Percentiles rank a stretch among this genome's conserved stretches.
These are phyloP conservation scores for Agrochola circellaris DNA, from an alignment of 2,888 invertebrate species.

Conservation along the genomic window DNA sequence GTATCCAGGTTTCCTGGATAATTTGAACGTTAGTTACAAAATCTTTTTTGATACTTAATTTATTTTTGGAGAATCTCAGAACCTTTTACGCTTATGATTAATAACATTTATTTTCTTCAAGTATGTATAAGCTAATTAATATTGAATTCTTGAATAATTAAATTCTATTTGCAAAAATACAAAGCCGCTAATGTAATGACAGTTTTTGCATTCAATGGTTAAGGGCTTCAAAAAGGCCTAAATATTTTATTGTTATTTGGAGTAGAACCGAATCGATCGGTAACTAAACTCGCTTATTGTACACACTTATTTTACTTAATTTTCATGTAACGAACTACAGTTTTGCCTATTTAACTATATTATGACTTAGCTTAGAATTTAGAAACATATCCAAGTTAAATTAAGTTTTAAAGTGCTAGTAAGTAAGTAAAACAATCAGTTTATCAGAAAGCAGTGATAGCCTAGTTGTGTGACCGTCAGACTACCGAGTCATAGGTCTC, in stretches of 20 bases:
- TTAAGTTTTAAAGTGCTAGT: background rate
- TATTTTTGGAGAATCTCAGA: background rate
- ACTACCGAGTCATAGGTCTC: no score
- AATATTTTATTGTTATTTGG: slow-evolving; percentile 6
- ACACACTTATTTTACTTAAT: background rate
- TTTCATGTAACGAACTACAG: background rate
- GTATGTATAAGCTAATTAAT: background rate
- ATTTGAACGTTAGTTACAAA: background rate
- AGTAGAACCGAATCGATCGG: slow-evolving; percentile 1
- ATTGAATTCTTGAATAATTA: no score
- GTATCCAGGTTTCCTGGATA: no score
- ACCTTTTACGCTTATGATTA: background rate
- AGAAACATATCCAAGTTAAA: background rate
- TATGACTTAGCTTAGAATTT: background rate
- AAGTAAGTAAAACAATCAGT: background rate
- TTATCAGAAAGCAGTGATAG: background rate
- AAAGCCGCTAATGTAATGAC: slow-evolving; percentile 1
- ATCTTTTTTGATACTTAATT: background rate
- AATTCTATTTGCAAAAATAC: no score
- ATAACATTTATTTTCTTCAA: background rate
- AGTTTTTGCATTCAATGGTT: slow-evolving; percentile 8
- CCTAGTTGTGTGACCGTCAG: no score
- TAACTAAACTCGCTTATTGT: background rate
- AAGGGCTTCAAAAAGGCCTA: background rate
- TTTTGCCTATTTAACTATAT: background rate